Evolutionary conservation across 2,113 vertebrate genomes (phyloP), one percentile per base, ranked within the genome.

Genomic region (Macaca mulatta): DNA sequence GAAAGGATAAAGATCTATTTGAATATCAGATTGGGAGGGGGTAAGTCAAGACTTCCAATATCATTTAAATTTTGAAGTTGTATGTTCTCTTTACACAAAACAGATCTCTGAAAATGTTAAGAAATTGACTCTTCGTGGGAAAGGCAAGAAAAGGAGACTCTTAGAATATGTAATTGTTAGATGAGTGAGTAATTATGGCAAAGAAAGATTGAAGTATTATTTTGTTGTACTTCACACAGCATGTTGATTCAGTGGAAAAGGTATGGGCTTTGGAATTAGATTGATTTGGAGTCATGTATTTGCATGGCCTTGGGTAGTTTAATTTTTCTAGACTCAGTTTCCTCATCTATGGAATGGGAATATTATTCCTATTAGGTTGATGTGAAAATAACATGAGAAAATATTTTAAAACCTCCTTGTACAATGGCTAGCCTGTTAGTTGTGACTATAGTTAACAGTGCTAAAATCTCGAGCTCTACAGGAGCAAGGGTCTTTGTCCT

Each of bases 261-360:
- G 7, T 80, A 6, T 78, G 50, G 43, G 22, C 20, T 74, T 93
- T 93, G 81, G 55, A 89, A 69, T 90, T 93, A 84, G 45, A 77
- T 17, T 40, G 48, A 87, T 57, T 87, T 87, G n/a, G 45, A 50
- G n/a, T 79, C 69, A 50, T 61, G n/a, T 64, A n/a, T 81, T 61
- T 81, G 20, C 2, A 35, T 57, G 5, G n/a, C 30, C 27, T 79
- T 92, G 35, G n/a, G 16, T 79, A 43, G 72, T 64, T 82, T 59
- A 30, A 82, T 70, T 80, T 92, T 80, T 92, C 74, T 94, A 90
- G 74, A 16, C 74, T 97, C 52, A 3, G 16, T 67, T 86, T 96
- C 38, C 25, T 88, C 20, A 18, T 83, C 9, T 38, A 38, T 38
- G 38, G 38, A 38, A 38, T 38, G 18, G 52, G 9, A 93, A 48